These are phyloP conservation scores for Hypomecis atomaria DNA, from an alignment of 2,888 invertebrate species.

Conservation along the genomic window DNA sequence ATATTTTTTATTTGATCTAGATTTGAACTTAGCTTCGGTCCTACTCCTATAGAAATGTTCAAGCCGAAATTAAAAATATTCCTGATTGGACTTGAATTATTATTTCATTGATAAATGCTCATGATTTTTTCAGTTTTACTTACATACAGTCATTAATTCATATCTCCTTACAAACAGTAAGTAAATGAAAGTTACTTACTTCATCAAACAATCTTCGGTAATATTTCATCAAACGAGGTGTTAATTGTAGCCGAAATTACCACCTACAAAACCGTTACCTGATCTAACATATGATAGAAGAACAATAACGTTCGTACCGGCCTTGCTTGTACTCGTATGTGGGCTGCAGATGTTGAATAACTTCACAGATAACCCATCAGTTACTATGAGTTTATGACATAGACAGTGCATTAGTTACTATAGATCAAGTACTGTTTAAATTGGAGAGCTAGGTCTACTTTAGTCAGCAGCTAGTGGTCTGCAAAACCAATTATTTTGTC, in stretches of 20 bases:
- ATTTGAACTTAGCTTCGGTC: too few species aligned
- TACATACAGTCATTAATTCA: too few species aligned
- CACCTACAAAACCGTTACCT: conserved; percentile 54
- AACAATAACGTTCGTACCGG: conserved; percentile 51
- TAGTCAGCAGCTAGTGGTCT: too few species aligned
- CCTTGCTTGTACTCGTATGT: conserved; percentile 65
- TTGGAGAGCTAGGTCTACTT: neutral
- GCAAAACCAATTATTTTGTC: too few species aligned
- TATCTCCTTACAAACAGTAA: too few species aligned
- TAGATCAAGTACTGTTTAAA: neutral
- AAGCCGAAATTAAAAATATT: too few species aligned
- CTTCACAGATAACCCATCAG: conserved; percentile 14
- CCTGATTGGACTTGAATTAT: too few species aligned
- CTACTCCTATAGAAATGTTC: too few species aligned
- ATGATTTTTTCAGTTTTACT: too few species aligned
- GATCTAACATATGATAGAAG: conserved; percentile 62
- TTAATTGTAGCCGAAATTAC: conserved; percentile 52
- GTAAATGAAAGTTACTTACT: too few species aligned
- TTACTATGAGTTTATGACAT: conserved; percentile 1
- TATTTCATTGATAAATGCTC: too few species aligned
- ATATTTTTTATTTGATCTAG: too few species aligned
- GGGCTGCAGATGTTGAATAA: conserved; percentile 67
- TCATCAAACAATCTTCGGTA: neutral
- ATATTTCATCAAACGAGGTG: conserved; percentile 54
- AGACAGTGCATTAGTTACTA: conserved; percentile 7